Conservation (phyloP, 1,140 invertebrate species). For the Ceratosolen fusciceps region DNA sequence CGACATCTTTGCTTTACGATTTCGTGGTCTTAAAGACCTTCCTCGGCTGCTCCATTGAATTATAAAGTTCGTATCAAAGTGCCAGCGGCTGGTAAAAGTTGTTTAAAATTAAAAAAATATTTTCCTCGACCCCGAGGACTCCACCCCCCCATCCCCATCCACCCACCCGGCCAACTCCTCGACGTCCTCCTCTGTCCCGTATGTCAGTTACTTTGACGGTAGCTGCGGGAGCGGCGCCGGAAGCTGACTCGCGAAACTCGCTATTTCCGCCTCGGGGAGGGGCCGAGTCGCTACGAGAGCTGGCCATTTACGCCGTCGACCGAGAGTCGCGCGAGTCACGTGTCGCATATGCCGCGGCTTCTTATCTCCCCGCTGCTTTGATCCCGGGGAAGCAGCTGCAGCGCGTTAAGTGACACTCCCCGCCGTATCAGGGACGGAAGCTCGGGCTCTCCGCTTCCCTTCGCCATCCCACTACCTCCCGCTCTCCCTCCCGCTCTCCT, state of each 20-base stretch:
- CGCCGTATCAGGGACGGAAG: not conserved
- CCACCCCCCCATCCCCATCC: too few relatives aligned
- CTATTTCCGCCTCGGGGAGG: constrained; percentile 55
- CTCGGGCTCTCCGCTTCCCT: not conserved
- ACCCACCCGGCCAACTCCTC: too few relatives aligned
- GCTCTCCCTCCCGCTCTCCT: too few relatives aligned
- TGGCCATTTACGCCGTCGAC: not conserved
- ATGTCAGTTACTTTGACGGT: too few relatives aligned
- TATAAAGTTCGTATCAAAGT: too few relatives aligned
- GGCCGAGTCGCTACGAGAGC: not conserved
- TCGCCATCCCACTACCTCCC: constrained; percentile 58
- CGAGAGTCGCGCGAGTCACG: not conserved
- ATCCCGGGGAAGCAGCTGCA: not conserved
- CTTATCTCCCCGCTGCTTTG: not conserved
- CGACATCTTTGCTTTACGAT: too few relatives aligned
- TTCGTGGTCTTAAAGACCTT: too few relatives aligned
- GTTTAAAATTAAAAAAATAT: too few relatives aligned
- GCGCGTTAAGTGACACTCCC: not conserved
- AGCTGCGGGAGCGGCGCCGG: not conserved
- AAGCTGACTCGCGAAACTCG: not conserved
- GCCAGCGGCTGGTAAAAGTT: too few relatives aligned
- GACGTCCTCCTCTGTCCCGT: too few relatives aligned
- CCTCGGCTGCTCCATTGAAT: too few relatives aligned
- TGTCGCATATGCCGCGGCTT: not conserved
- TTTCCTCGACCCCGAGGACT: too few relatives aligned